Base-by-base conservation (phyloP, 2,888 invertebrate species). In the Parascotia fuliginaria region DNA sequence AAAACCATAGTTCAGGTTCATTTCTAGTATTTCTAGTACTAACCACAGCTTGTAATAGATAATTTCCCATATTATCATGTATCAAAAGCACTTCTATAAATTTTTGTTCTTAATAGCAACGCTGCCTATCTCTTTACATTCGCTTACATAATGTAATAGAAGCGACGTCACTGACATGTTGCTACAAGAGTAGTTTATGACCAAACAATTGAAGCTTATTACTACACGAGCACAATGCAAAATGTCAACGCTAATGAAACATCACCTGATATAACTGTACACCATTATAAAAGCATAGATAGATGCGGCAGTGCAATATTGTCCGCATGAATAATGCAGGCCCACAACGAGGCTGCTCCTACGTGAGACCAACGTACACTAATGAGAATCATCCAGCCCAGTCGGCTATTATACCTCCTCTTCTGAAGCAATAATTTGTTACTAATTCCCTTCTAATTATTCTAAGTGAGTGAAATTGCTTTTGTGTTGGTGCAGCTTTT, bases 261-360 rank as follows among this genome's bases (percentile, higher is more conserved):
- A 75, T 69, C 65, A 65, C 65, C 61, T 55, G 57, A 63, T 65
- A 62, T 66, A 64, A 58, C 56, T 41, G 38, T 62, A 64, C 48
- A 72, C 56, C 70, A 68, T 74, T 75, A 75, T 74, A 75, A 76
- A 71, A 73, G 67, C 65, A 78, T 69, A 70, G 74, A 74, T 76
- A 77, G 78, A 77, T 75, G 77, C 75, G 80, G 77, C 73, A 75
- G 74, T 83, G 87, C 87, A 91, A 89, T 89, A 89, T 87, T 86
- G 88, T 87, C 81, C 83, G 80, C 87, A 90, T 90, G 89, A 90
- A 90, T 91, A 89, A 91, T 91, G 89, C 89, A 90, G 81, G 74
- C 65, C 76, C 75, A 75, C 81, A 79, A 79, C 80, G 79, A 81
- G 75, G 36, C 75, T 73, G 67, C 78, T 79, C 79, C 80, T 75